phyloP scores from a whole-genome alignment of 2,888 invertebrate species.

The Epinotia bilunana region DNA sequence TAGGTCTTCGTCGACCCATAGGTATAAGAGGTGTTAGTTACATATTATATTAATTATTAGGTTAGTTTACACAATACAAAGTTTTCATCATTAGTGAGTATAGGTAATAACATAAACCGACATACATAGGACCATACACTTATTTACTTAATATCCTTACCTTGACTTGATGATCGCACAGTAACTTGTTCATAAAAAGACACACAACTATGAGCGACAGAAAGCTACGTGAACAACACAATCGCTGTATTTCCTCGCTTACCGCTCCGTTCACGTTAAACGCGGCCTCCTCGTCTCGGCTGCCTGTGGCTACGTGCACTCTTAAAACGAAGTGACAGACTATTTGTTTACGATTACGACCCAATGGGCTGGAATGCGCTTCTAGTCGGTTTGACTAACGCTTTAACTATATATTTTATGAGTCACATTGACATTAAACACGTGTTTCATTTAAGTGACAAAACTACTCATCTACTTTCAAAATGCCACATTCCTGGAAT shows the following conservation, averaged over 20 bases:
- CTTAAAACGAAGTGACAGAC: conserved; percentile 26
- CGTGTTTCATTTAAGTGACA: not conserved
- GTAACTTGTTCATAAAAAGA: not conserved
- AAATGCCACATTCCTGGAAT: too few species aligned
- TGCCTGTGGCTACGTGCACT: conserved; percentile 2
- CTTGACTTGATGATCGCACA: not conserved
- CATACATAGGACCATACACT: too few species aligned
- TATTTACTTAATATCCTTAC: too few species aligned
- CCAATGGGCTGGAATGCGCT: conserved; percentile 34
- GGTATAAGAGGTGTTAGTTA: too few species aligned
- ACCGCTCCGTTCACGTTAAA: not conserved
- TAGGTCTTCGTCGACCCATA: too few species aligned
- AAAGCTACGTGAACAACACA: not conserved
- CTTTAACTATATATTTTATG: not conserved
- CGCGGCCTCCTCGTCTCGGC: not conserved
- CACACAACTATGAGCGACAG: too few species aligned
- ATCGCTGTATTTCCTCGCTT: not conserved
- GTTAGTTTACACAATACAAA: too few species aligned
- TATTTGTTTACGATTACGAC: conserved; percentile 38
- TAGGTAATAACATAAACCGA: too few species aligned
- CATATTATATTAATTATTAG: too few species aligned
- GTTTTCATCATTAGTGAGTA: too few species aligned
- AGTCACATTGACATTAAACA: not conserved
- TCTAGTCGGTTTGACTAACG: conserved; percentile 20
- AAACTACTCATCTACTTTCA: not conserved